A percentile compares a stretch with the other conserved stretches of the same genome.
phyloP scores from a whole-genome alignment of 2,113 vertebrate genomes.

The Zonotrichia leucophrys region DNA sequence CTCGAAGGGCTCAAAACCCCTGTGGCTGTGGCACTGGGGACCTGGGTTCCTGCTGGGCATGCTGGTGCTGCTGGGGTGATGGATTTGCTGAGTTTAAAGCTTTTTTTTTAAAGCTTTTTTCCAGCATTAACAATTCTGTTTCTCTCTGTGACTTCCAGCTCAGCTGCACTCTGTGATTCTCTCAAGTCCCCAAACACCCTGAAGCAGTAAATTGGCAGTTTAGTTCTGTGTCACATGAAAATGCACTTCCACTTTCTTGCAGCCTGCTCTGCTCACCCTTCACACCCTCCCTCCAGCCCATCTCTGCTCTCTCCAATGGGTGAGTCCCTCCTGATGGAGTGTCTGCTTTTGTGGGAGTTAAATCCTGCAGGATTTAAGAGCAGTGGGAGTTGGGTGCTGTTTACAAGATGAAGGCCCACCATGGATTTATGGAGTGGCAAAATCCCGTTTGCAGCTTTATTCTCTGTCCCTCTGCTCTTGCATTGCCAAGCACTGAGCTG shows the following conservation, averaged over 20 bases:
- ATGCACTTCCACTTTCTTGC: not conserved
- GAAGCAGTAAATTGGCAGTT: not conserved
- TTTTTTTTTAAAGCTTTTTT: not conserved
- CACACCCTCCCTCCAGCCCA: not conserved
- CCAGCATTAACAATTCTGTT: not conserved
- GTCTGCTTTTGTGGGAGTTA: not conserved
- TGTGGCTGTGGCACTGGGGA: not conserved
- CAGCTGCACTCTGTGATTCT: not conserved
- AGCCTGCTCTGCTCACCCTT: not conserved
- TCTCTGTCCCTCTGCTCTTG: not conserved
- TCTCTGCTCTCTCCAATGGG: not conserved
- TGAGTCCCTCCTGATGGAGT: rapidly evolving
- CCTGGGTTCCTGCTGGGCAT: rapidly evolving
- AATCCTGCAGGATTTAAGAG: not conserved
- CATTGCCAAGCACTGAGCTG: not conserved
- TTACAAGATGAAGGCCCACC: not conserved
- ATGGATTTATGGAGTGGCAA: not conserved
- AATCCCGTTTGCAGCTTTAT: not conserved
- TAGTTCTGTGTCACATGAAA: not conserved
- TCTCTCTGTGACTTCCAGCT: not conserved
- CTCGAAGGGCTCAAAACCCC: not conserved
- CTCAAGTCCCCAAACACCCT: not conserved
- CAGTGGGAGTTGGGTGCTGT: not conserved
- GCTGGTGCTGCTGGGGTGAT: not conserved
- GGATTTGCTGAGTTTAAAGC: not conserved